Evolutionary conservation across 2,888 invertebrate species (phyloP).

Genomic region (Cephus rjabovi): DNA sequence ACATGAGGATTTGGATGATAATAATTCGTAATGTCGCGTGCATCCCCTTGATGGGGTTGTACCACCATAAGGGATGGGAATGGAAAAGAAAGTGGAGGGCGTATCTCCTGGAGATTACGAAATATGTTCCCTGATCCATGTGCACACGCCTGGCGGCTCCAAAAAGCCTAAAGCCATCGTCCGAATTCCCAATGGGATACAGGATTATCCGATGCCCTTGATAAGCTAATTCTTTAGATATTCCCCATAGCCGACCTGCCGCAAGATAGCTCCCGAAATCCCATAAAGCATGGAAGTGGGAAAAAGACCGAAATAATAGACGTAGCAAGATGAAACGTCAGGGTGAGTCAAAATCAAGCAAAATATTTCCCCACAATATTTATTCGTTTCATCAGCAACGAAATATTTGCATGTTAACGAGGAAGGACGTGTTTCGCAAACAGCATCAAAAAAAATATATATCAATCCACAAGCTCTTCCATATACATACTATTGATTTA

Average conservation of each 20-base stretch:
- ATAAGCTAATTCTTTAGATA: constrained; percentile 56
- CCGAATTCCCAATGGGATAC: constrained; percentile 38
- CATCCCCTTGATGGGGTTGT: constrained; percentile 49
- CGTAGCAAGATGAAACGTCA: no score
- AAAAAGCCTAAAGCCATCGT: constrained; percentile 23
- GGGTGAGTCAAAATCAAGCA: no score
- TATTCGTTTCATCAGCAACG: no score
- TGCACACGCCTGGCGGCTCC: constrained; percentile 51
- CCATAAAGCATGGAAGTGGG: no score
- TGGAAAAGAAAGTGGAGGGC: constrained; percentile 32
- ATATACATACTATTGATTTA: no score
- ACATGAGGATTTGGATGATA: constrained; percentile 54
- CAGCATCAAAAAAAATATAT: no score
- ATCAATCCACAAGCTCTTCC: no score
- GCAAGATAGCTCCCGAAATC: no score
- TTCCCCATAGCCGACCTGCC: background rate
- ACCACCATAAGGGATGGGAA: constrained; percentile 27
- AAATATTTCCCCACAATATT: no score
- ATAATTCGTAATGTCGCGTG: constrained; percentile 50
- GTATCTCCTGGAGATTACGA: constrained; percentile 61
- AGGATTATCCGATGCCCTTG: constrained; percentile 47
- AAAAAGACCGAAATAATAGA: no score
- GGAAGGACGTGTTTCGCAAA: no score
- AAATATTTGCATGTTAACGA: no score
- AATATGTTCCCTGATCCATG: constrained; percentile 60